Percentiles rank a stretch among this genome's conserved stretches.
phyloP scores from a whole-genome alignment of 2,888 invertebrate genomes.

The Caenorhabditis panamensis region DNA sequence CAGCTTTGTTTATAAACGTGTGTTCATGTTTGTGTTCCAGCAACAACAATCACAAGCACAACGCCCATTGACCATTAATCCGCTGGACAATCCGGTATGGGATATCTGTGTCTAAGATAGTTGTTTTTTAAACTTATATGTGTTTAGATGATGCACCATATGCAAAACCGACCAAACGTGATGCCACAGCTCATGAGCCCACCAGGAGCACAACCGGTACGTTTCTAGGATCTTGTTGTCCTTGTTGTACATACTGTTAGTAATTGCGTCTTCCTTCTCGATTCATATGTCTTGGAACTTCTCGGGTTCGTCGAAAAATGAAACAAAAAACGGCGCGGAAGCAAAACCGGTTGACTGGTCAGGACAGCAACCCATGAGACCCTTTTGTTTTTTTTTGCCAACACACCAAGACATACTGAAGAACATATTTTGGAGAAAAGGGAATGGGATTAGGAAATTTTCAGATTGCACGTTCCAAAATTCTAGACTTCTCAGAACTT shows the following conservation, averaged over 20 bases:
- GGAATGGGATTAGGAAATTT: not conserved
- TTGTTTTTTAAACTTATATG: too few species aligned
- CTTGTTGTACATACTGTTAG: too few species aligned
- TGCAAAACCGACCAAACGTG: slow-evolving; percentile 46
- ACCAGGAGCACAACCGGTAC: slow-evolving; percentile 54
- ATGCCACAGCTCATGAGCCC: slow-evolving; percentile 62
- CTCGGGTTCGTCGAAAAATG: not conserved
- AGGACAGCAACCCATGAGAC: not conserved
- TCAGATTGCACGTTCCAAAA: not conserved
- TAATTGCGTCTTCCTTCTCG: too few species aligned
- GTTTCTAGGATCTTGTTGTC: too few species aligned
- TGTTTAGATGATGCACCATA: slow-evolving; percentile 55
- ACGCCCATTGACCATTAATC: slow-evolving; percentile 57
- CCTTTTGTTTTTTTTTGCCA: not conserved
- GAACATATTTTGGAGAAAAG: too few species aligned
- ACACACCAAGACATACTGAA: not conserved
- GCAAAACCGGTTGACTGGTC: not conserved
- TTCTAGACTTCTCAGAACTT: too few species aligned
- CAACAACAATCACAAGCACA: slow-evolving; percentile 48
- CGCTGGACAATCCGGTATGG: slow-evolving; percentile 35
- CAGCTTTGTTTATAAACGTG: too few species aligned
- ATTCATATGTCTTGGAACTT: not conserved
- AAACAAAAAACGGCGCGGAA: slow-evolving; percentile 6
- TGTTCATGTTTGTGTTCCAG: slow-evolving; percentile 14
- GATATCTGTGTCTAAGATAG: slow-evolving; percentile 21